Evolutionary conservation across 1,140 invertebrate genomes (phyloP).

Genomic region (Caenorhabditis inopinata): DNA sequence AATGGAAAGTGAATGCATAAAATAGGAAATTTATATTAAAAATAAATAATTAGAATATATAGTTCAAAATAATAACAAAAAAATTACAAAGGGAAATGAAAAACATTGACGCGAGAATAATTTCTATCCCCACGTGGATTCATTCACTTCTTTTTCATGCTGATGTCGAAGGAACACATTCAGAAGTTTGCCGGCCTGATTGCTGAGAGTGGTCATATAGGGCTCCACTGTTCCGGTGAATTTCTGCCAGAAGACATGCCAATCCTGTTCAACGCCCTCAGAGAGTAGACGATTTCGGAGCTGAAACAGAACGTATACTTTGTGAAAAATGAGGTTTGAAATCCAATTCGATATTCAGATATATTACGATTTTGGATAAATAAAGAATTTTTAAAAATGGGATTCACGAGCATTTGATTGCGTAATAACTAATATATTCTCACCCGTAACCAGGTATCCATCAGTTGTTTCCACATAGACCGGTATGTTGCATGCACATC

Average conservation of each 20-base stretch:
- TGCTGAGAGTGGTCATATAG: slow-evolving; percentile 1
- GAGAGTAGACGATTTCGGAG: not conserved
- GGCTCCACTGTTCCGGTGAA: not conserved
- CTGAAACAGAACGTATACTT: not conserved
- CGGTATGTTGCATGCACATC: not conserved
- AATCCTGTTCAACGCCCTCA: not conserved
- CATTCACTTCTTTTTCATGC: slow-evolving; percentile 6
- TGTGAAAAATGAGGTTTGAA: too few species aligned
- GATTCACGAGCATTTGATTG: too few species aligned
- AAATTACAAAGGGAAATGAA: too few species aligned
- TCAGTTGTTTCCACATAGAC: slow-evolving; percentile 14
- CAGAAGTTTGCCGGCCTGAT: not conserved
- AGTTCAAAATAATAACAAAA: too few species aligned
- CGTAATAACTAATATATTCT: not conserved
- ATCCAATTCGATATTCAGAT: too few species aligned
- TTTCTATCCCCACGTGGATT: not conserved
- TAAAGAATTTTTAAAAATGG: too few species aligned
- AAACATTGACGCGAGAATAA: not conserved
- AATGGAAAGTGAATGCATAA: too few species aligned
- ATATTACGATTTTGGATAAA: too few species aligned
- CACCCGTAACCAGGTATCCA: slow-evolving; percentile 15
- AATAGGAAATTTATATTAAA: not conserved
- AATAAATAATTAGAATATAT: too few species aligned
- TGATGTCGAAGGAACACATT: slow-evolving; percentile 1
- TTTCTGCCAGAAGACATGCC: slow-evolving; percentile 1